Evolutionary conservation across 2,888 invertebrate species (phyloP).

Genomic region (Xestobium rufovillosum): DNA sequence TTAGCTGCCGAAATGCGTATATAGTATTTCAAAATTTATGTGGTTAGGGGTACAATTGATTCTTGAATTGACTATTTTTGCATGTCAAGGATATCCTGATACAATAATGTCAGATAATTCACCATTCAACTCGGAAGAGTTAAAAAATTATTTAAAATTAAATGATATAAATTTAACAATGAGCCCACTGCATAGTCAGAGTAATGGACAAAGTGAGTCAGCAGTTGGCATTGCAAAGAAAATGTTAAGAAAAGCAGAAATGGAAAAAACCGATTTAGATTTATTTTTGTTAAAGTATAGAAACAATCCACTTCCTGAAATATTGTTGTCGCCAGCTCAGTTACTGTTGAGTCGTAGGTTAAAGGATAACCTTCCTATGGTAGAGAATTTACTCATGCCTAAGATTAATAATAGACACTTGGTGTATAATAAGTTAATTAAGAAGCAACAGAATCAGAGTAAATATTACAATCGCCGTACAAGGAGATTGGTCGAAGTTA

Average conservation of each 20-base stretch:
- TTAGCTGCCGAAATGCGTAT: no score
- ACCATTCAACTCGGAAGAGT: slow-evolving; percentile 21
- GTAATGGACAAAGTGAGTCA: slow-evolving; percentile 18
- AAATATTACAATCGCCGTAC: neutral
- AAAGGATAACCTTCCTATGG: slow-evolving; percentile 18
- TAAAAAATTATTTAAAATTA: slow-evolving; percentile 18
- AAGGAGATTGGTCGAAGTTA: slow-evolving; percentile 1
- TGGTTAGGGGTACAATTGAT: no score
- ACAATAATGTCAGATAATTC: slow-evolving; percentile 22
- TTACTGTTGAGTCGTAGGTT: slow-evolving; percentile 16
- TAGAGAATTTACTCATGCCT: slow-evolving; percentile 9
- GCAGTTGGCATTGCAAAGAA: slow-evolving; percentile 6
- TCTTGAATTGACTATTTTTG: slow-evolving; percentile 21
- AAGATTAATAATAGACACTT: slow-evolving; percentile 8
- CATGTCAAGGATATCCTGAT: slow-evolving; percentile 21
- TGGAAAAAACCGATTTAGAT: no score
- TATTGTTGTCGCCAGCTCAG: slow-evolving; percentile 16
- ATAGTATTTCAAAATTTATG: no score
- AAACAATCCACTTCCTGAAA: slow-evolving; percentile 18
- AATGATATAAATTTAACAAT: slow-evolving; percentile 21
- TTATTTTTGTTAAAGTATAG: slow-evolving; percentile 21
- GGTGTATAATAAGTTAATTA: no score
- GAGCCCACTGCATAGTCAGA: slow-evolving; percentile 20
- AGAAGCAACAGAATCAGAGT: no score
- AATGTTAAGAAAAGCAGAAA: no score